phyloP scores from a whole-genome alignment of 2,797 vertebrate genomes.

The Centroberyx gerrardi region DNA sequence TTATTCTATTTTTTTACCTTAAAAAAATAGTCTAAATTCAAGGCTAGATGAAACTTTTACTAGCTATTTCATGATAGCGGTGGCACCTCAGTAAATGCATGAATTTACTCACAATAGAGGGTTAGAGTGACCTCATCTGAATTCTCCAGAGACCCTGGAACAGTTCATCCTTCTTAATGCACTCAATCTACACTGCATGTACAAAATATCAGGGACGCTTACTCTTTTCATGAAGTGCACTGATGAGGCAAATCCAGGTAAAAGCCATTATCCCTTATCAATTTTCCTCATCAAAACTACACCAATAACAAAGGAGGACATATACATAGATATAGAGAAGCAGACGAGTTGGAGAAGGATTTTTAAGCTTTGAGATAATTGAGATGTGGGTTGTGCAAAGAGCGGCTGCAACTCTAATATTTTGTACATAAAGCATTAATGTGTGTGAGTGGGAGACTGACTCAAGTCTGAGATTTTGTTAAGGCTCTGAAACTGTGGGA shows the following conservation, averaged over 20 bases:
- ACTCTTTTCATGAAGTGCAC: too few relatives aligned
- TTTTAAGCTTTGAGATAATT: too few relatives aligned
- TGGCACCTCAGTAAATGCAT: slow-evolving; percentile 24
- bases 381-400: too few relatives aligned
- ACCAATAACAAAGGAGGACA: neutral
- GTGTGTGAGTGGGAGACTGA: slow-evolving; percentile 3
- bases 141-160: slow-evolving; percentile 24
- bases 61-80: neutral
- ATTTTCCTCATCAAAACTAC: neutral
- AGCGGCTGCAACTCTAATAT: neutral
- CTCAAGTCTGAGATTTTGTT: neutral
- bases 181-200: slow-evolving; percentile 2
- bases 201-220: neutral
- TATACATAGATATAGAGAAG: neutral
- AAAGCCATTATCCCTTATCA: neutral
- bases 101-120: slow-evolving; percentile 50
- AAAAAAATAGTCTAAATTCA: slow-evolving; percentile 31
- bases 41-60: slow-evolving; percentile 1
- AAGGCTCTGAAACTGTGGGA: neutral
- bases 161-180: slow-evolving; percentile 50
- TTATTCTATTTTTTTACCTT: slow-evolving; percentile 25
- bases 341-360: too few relatives aligned
- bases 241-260: too few relatives aligned
- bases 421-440: slow-evolving; percentile 16
- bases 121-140: slow-evolving; percentile 58